Base-by-base conservation (phyloP, 2,888 invertebrate genomes). In the Lymantria monacha region DNA sequence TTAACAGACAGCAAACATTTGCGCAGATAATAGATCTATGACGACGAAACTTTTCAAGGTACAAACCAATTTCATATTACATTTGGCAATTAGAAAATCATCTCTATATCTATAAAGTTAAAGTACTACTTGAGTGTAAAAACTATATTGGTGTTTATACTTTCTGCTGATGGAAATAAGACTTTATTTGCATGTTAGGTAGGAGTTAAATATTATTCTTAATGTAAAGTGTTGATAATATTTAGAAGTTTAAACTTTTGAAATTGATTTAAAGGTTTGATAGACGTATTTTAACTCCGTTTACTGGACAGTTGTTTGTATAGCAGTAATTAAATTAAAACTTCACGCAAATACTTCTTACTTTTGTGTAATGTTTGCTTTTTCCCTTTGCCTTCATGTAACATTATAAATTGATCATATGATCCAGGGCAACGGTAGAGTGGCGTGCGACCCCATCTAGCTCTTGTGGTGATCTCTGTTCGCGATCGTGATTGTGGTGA, bases 11-110 rank as follows among this genome's bases (percentile, higher is more conserved):
- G 38, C 52, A 55, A 57, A 53, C 53, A 53, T 65, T 64, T 65
- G 61, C 58, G 45, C 49, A 54, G 54, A 45, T 66, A 61, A 62
- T 59, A 61, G 55, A 62, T 63, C 55, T 55, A 54, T 66, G 61
- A 58, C 61, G 44, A 30, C 54, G 13, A 51, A 63, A 63, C 50
- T 66, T 63, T 61, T 53, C 56, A 48, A 38, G 42, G 47, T 13
- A 47, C 51, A 53, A 30, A 45, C 15, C 41, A 40, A 52, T 5
- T 14, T 14, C 22, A 31, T 8, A 10, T 42, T 7, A 22, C 11
- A 36, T 8, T 0, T 9, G 9, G 11, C 9, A 3, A 10, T 43
- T 11, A 9, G n/a, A 22, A 65, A 53, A 54, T 30, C 9, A 11
- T 15, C 51, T 49, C 12, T 54, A 53, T 30, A 1, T 0, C 0